phyloP scores from a whole-genome alignment of 2,797 vertebrate genomes.

The Merluccius polli region DNA sequence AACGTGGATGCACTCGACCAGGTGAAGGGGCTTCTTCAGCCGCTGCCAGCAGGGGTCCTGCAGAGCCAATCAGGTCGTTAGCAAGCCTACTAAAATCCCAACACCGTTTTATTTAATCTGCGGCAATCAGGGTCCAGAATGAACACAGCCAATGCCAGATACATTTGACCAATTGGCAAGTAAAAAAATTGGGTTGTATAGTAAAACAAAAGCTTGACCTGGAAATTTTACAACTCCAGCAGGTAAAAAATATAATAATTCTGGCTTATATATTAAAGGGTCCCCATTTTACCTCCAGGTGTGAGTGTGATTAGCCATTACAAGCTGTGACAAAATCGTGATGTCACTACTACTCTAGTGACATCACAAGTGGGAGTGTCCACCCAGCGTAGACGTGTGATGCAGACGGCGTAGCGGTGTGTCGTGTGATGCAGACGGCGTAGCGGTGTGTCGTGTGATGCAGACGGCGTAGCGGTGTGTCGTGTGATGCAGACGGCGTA shows the following conservation, averaged over 20 bases:
- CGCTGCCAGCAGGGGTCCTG: conserved; percentile 96
- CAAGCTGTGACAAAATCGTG: too few relatives aligned
- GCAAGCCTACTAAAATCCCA: background rate
- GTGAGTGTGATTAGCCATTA: too few relatives aligned
- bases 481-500: too few relatives aligned
- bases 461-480: too few relatives aligned
- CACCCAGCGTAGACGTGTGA: too few relatives aligned
- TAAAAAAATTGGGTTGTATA: background rate
- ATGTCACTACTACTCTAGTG: too few relatives aligned
- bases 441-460: too few relatives aligned
- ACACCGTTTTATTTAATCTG: background rate
- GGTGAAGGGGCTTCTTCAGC: conserved; percentile 88
- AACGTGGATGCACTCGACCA: conserved; percentile 92
- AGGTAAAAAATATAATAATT: background rate
- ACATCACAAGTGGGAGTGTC: too few relatives aligned
- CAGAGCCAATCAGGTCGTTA: background rate
- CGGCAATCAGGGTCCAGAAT: background rate
- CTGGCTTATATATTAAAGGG: too few relatives aligned
- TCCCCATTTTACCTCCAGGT: too few relatives aligned
- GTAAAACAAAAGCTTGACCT: background rate
- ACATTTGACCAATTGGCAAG: background rate
- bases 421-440: too few relatives aligned
- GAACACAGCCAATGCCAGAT: background rate
- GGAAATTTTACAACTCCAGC: background rate
- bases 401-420: too few relatives aligned